Evolutionary conservation across 2,113 vertebrate species (phyloP).

Genomic region (Planiliza haematocheilus): DNA sequence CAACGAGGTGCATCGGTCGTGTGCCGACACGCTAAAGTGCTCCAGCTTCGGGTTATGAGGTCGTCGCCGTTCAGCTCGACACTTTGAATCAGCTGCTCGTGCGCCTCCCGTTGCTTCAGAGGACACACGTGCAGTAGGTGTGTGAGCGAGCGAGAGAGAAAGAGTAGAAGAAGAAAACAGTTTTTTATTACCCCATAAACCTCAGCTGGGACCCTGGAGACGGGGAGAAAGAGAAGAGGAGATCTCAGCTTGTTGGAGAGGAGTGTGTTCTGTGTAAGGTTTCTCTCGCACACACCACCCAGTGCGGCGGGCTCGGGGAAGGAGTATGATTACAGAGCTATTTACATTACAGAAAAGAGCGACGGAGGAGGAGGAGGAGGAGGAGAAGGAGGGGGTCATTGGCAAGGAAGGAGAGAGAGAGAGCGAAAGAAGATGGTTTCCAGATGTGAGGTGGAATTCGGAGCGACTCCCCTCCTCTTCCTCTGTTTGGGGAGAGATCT

Average conservation of each 20-base stretch:
- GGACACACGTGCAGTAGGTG: slow-evolving; percentile 26
- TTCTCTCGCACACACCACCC: slow-evolving; percentile 40
- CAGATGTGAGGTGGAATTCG: slow-evolving; percentile 85
- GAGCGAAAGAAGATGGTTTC: slow-evolving; percentile 77
- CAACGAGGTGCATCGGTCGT: not conserved
- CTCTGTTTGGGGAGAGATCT: slow-evolving; percentile 38
- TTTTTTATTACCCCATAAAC: slow-evolving; percentile 64
- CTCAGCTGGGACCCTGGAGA: slow-evolving; percentile 62
- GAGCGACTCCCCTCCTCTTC: slow-evolving; percentile 57
- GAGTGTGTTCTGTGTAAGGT: slow-evolving; percentile 11
- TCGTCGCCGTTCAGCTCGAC: slow-evolving; percentile 37
- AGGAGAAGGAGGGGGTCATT: not conserved
- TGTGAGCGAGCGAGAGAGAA: not conserved
- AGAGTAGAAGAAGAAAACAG: slow-evolving; percentile 47
- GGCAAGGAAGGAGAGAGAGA: slow-evolving; percentile 37
- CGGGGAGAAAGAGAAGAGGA: slow-evolving; percentile 19
- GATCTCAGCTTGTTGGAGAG: slow-evolving; percentile 11
- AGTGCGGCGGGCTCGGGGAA: slow-evolving; percentile 30
- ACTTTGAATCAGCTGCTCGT: slow-evolving; percentile 16
- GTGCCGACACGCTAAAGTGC: not conserved
- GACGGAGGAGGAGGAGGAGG: slow-evolving; percentile 33
- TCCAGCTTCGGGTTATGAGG: not conserved
- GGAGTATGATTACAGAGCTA: slow-evolving; percentile 74
- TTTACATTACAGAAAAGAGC: slow-evolving; percentile 79
- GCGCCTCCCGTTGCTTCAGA: slow-evolving; percentile 38